phyloP scores from a whole-genome alignment of 2,888 invertebrate species.

The Chirona hameri region DNA sequence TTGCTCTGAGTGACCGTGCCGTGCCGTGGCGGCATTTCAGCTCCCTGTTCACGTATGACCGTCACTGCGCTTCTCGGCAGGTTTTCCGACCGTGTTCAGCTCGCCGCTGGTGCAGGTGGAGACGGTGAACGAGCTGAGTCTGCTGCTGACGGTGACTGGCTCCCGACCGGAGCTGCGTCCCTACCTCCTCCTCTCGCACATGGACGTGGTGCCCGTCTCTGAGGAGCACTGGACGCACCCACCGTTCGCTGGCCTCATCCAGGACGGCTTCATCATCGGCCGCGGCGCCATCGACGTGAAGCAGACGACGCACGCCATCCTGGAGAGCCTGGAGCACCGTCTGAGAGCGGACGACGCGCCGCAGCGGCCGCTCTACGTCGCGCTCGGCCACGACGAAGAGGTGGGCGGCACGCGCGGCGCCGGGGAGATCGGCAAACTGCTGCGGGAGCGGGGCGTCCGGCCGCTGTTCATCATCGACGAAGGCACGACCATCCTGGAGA shows the following conservation, averaged over 20 bases:
- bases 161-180: constrained; percentile 46
- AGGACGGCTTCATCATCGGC: constrained; percentile 49
- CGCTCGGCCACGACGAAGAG: background rate
- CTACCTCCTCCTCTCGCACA: constrained; percentile 51
- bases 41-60: background rate
- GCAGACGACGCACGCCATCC: constrained; percentile 45
- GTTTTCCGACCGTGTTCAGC: constrained; percentile 38
- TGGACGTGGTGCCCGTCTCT: constrained; percentile 53
- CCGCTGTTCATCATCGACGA: background rate
- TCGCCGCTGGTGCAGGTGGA: constrained; percentile 43
- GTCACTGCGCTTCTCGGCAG: constrained; percentile 14
- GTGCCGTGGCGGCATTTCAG: too few relatives aligned
- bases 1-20: too few relatives aligned
- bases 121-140: constrained; percentile 47
- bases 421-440: background rate
- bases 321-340: constrained; percentile 50
- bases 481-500: background rate
- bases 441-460: background rate
- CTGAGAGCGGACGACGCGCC: constrained; percentile 47
- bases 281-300: constrained; percentile 54
- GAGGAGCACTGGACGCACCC: constrained; percentile 44
- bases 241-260: constrained; percentile 51
- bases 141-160: constrained; percentile 50
- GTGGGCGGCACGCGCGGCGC: background rate
- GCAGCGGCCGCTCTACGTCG: constrained; percentile 46